Conservation (phyloP, 2,888 invertebrate species). For the Cheilosia grossa region DNA sequence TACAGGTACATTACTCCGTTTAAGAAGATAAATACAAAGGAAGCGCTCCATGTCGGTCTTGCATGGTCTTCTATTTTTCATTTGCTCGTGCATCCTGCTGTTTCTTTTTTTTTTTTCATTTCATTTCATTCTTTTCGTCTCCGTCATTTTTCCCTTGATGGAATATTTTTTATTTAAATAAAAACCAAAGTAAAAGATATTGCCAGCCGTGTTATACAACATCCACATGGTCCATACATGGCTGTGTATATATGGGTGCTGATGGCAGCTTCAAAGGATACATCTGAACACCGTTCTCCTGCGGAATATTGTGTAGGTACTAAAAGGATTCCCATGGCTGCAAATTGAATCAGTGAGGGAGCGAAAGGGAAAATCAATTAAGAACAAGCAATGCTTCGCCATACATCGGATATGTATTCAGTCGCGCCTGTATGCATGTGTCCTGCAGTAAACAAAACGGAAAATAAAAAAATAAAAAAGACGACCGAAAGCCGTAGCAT, state of each 20-base stretch:
- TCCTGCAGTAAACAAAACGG: conserved; percentile 41
- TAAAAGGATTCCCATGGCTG: conserved; percentile 69
- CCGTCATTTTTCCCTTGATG: conserved; percentile 45
- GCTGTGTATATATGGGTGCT: not conserved
- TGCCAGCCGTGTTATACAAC: conserved; percentile 65
- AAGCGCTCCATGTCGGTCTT: conserved; percentile 43
- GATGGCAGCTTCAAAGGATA: conserved; percentile 51
- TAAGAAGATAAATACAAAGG: conserved; percentile 67
- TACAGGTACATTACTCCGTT: conserved; percentile 70
- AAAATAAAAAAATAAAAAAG: not conserved
- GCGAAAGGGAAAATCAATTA: conserved; percentile 69
- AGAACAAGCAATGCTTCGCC: conserved; percentile 51
- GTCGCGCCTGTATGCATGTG: conserved; percentile 4
- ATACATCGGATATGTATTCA: conserved; percentile 16
- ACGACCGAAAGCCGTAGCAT: conserved; percentile 42
- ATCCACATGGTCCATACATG: conserved; percentile 41
- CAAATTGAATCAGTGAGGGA: conserved; percentile 66
- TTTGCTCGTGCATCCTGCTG: conserved; percentile 33
- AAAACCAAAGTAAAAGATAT: conserved; percentile 73
- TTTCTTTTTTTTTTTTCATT: not conserved
- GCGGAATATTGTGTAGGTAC: conserved; percentile 52
- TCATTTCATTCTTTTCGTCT: conserved; percentile 9
- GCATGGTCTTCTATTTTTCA: conserved; percentile 28
- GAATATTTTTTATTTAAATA: conserved; percentile 71
- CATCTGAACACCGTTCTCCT: conserved; percentile 21